Evolutionary conservation across 1,140 invertebrate genomes (phyloP), one percentile per base, ranked within the genome.

Genomic region (Drosophila oshimai): DNA sequence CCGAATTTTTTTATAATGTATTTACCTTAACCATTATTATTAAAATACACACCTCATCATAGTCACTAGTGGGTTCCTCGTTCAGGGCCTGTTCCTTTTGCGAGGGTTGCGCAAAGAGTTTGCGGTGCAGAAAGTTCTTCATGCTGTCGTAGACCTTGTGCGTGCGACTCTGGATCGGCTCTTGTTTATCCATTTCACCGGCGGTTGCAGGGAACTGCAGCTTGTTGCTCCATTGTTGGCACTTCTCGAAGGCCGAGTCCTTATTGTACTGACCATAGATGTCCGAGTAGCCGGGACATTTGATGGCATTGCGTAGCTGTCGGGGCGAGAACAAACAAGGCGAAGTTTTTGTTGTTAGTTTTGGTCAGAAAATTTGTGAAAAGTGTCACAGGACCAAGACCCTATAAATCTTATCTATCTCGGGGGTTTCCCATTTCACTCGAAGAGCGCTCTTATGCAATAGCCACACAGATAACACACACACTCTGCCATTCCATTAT

Each of bases 81-180:
- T 73, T 49, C 7, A 67, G 22, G 18, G 64, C 4, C 26, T 69
- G 58, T 12, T 65, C 57, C 13, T 73, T 67, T 5, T 84, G 80
- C 65, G 60, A 62, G 64, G 69, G 64, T 34, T 77, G 83, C 4
- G 81, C 76, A 15, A 90, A 90, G 10, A 90, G 70, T 81, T 90
- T 90, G 50, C 83, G 71, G 6, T 83, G 75, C 75, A 90, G 36
- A 64, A 90, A 90, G 46, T 84, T 87, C 60, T 84, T 90, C 88
- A 90, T 90, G 72, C 88, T 89, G 54, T 89, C 75, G 33, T 88
- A 90, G 33, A 89, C 88, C 41, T 90, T 90, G 41, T 88, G 81
- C 3, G 77, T 88, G 73, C 81, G 83, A 72, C 83, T 88, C 44
- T 67, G 65, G n/a, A 24, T 47, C 2, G 71, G 39, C 15, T 60